These are phyloP conservation scores for Anoplolepis gracilipes DNA, from an alignment of 1,140 invertebrate species.

Conservation along the genomic window DNA sequence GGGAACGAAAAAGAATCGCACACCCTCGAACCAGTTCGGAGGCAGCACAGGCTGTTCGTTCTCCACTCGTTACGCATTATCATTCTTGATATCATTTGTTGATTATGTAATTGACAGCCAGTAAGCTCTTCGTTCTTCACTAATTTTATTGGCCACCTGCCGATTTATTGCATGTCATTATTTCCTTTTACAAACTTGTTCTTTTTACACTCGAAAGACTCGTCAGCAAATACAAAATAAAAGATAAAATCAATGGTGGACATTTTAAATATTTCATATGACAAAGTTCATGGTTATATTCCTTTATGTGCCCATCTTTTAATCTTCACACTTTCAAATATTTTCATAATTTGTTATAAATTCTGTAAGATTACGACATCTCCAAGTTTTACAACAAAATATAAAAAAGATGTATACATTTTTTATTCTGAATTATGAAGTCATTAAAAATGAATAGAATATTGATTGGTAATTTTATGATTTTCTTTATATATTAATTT, in stretches of 20 bases:
- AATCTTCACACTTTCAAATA: not conserved
- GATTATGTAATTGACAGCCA: conserved; percentile 71
- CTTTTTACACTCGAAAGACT: not conserved
- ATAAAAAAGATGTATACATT: not conserved
- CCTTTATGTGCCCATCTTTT: not conserved
- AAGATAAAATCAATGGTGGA: conserved; percentile 20
- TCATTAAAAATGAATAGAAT: not conserved
- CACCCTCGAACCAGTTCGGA: conserved; percentile 67
- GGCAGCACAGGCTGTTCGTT: conserved; percentile 12
- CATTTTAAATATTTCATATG: not conserved
- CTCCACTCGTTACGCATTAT: conserved; percentile 69
- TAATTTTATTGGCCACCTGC: conserved; percentile 68
- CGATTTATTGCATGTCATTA: conserved; percentile 33
- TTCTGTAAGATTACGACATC: not conserved
- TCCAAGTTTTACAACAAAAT: not conserved
- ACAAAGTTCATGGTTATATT: not conserved
- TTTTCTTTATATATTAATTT: not conserved
- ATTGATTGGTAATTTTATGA: not conserved
- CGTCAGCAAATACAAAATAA: conserved; percentile 3
- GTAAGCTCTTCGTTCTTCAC: conserved; percentile 60
- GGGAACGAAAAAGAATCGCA: conserved; percentile 45
- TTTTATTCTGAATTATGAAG: not conserved
- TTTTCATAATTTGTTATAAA: not conserved
- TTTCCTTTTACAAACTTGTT: not conserved
- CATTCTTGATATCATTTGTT: conserved; percentile 67